Base-by-base conservation (phyloP, 1,140 invertebrate species). In the Drosophila azteca region DNA sequence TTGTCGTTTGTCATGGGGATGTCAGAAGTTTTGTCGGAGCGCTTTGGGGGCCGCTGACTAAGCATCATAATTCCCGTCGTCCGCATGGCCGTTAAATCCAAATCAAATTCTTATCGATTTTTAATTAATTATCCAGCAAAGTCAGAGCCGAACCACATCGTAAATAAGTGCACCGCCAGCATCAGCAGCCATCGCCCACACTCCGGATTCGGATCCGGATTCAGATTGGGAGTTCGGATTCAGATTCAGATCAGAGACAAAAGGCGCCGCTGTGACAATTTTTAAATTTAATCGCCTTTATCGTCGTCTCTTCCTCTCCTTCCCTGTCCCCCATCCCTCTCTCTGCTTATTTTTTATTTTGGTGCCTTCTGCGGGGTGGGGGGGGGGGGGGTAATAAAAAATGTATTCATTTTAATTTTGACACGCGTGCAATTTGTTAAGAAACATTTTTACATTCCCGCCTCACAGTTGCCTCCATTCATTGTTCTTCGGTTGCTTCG, bases 101-200 rank as follows among this genome's bases (percentile, higher is more conserved):
- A 88, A 87, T 87, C 83, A 82, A 79, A 81, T 59, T 88, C 83
- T 88, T 87, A 87, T 87, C 83, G 83, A 87, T 88, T 87, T 82
- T 87, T 88, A 87, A 87, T 87, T 87, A 87, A 87, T 87, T 88
- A 87, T 87, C 65, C 71, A 46, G 3, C 35, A 39, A 39, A 64
- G 29, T 50, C 60, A 60, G 17, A 64, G 50, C 48, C 13, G 52
- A 80, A 74, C 67, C 75, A 78, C 61, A 62, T 83, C 80, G 76
- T 84, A 84, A 84, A 84, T 67, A 77, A 75, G 51, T 67, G 43
- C 26, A 53, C 6, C 29, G 26, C 8, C 39, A 17, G n/a, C 20
- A 11, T 35, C 9, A 5, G 9, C 26, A 15, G n/a, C n/a, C n/a
- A 4, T 11, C 35, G 35, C 35, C 35, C 35, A 39, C 35, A 39